Base-by-base conservation (phyloP, 2,888 invertebrate species). In the Brenthis ino region DNA sequence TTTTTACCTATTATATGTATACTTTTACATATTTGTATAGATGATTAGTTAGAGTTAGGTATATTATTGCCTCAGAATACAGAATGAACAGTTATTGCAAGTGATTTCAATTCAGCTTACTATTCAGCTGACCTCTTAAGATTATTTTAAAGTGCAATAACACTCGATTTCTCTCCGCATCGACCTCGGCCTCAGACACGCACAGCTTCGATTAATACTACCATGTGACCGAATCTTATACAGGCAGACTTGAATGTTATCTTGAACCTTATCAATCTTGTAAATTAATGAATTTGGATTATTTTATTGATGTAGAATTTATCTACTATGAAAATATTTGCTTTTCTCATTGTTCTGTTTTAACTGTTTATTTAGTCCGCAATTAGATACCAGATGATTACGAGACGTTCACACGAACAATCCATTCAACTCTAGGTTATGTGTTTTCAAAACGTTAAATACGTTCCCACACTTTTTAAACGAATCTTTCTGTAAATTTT, bases 101-200 rank as follows among this genome's bases (percentile, higher is more conserved):
- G 58, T 60, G 60, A 66, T 50, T 72, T 54, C 47, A 65, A 54
- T 60, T 65, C 53, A 33, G 54, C 56, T 67, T 70, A 72, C 69
- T 70, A 54, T 60, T 65, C 53, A 33, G 54, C 56, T 67, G 72
- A 72, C 69, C 72, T 67, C 64, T 64, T 14, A 20, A 64, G 50
- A 60, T 66, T 53, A 57, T 64, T 72, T 63, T 66, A 68, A 72
- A 72, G 65, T 73, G 72, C 70, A 73, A 75, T 80, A 79, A 79
- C 75, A 80, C 81, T 83, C 87, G 92, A 89, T 93, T 91, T 91
- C 91, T 85, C 89, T 50, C 60, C 28, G 60, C 60, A n/a, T 86
- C 76, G 84, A 82, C 89, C 87, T 85, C 87, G 88, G 81, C 86
- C 84, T 81, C 82, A 77, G 80, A 82, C 85, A 87, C 84, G 87